phyloP scores from a whole-genome alignment of 2,888 invertebrate species.

The Thecocarcelia acutangulata region DNA sequence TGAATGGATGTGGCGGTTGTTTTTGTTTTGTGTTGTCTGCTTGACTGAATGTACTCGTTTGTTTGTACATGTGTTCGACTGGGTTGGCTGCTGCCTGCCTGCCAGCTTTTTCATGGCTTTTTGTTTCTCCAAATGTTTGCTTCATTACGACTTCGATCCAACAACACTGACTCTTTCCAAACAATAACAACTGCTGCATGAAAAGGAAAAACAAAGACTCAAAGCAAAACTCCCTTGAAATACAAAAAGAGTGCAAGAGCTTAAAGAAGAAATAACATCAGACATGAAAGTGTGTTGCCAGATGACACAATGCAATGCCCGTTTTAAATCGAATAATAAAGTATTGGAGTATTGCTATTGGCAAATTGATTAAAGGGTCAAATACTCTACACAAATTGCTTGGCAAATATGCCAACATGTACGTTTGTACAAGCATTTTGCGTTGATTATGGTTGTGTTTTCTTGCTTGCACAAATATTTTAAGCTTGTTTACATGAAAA shows the following conservation, averaged over 20 bases:
- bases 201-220: conserved; percentile 24
- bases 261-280: conserved; percentile 4
- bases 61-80: conserved; percentile 6
- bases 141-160: conserved; percentile 47
- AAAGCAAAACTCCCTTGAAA: conserved; percentile 47
- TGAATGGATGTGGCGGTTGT: conserved; percentile 68
- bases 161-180: conserved; percentile 22
- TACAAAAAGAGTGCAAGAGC: conserved; percentile 35
- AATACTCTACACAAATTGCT: too few relatives aligned
- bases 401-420: too few relatives aligned
- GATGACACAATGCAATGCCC: neutral
- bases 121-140: conserved; percentile 31
- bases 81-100: conserved; percentile 25
- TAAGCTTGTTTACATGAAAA: too few relatives aligned
- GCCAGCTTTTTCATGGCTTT: conserved; percentile 28
- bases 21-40: conserved; percentile 51
- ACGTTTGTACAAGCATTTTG: too few relatives aligned
- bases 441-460: too few relatives aligned
- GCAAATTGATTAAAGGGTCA: too few relatives aligned
- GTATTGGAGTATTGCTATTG: too few relatives aligned
- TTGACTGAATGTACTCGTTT: conserved; percentile 40
- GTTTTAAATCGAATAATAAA: neutral
- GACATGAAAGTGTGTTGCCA: conserved; percentile 9
- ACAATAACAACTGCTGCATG: conserved; percentile 12
- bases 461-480: too few relatives aligned